These are phyloP conservation scores for Theodoxus fluviatilis DNA, from an alignment of 2,888 invertebrate species.

Conservation along the genomic window DNA sequence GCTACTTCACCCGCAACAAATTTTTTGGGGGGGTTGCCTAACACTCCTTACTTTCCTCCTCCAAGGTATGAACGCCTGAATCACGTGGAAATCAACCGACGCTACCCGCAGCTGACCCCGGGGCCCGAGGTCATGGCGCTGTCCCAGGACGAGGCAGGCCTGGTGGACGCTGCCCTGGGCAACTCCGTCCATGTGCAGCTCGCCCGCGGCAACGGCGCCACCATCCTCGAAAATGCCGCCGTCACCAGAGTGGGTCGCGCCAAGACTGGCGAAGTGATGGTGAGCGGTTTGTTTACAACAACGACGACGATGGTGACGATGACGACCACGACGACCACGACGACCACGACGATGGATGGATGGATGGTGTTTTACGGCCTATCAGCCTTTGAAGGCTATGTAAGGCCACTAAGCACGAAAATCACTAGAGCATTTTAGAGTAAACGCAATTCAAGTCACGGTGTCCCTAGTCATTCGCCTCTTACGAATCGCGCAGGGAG, in stretches of 20 bases:
- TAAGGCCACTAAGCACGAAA: too few relatives aligned
- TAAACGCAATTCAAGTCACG: too few relatives aligned
- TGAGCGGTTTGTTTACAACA: neutral
- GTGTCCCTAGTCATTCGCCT: too few relatives aligned
- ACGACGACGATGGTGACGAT: neutral
- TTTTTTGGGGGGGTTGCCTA: too few relatives aligned
- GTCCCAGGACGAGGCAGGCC: constrained; percentile 57
- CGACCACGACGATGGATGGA: too few relatives aligned
- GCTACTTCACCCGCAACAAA: too few relatives aligned
- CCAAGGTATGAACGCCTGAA: constrained; percentile 45
- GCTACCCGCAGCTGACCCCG: constrained; percentile 52
- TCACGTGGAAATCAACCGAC: constrained; percentile 37
- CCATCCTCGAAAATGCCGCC: constrained; percentile 53
- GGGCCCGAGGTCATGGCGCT: constrained; percentile 45
- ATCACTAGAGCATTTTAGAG: too few relatives aligned
- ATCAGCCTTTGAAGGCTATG: too few relatives aligned
- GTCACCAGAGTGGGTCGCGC: constrained; percentile 46
- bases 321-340: too few relatives aligned
- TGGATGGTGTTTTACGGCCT: too few relatives aligned
- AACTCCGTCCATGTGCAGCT: constrained; percentile 61
- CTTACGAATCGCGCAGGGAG: too few relatives aligned
- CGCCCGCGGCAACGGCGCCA: constrained; percentile 55
- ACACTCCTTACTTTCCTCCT: too few relatives aligned
- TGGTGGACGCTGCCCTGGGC: constrained; percentile 60
- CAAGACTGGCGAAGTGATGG: constrained; percentile 36